Evolutionary conservation across 2,113 vertebrate species (phyloP).

Genomic region (Geococcyx californianus): DNA sequence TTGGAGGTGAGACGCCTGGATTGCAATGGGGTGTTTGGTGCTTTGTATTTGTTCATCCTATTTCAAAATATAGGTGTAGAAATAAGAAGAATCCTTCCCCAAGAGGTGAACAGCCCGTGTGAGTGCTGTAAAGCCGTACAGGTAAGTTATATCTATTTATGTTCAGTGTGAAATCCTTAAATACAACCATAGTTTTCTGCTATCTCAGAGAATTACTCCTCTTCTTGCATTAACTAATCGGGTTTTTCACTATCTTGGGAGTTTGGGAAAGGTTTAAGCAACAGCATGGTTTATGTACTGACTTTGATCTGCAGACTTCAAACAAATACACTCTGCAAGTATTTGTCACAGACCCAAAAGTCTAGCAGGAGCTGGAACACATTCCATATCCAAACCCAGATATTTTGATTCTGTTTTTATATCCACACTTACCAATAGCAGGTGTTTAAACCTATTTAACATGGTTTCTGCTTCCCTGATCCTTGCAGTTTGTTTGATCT

Average conservation of each 20-base stretch:
- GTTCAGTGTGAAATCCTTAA: neutral
- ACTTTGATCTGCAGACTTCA: slow-evolving; percentile 28
- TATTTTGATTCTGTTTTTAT: neutral
- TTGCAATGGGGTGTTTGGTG: neutral
- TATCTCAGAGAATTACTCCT: neutral
- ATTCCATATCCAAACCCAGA: neutral
- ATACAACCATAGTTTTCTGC: neutral
- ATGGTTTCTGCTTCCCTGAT: neutral
- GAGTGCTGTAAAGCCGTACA: neutral
- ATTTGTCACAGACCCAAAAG: neutral
- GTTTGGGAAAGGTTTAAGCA: neutral
- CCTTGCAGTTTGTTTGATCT: neutral
- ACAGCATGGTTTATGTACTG: neutral
- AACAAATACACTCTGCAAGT: neutral
- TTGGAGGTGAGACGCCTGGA: neutral
- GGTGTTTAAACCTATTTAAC: neutral
- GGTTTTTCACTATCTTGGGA: neutral
- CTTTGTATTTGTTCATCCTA: neutral
- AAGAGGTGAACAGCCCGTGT: neutral
- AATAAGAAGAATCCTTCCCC: neutral
- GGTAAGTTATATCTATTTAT: neutral
- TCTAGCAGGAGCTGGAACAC: neutral
- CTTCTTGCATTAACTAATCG: neutral
- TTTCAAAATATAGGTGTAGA: neutral
- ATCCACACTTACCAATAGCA: neutral